Evolutionary conservation across 2,113 vertebrate species (phyloP).

Genomic region (Sminthopsis crassicaudata): DNA sequence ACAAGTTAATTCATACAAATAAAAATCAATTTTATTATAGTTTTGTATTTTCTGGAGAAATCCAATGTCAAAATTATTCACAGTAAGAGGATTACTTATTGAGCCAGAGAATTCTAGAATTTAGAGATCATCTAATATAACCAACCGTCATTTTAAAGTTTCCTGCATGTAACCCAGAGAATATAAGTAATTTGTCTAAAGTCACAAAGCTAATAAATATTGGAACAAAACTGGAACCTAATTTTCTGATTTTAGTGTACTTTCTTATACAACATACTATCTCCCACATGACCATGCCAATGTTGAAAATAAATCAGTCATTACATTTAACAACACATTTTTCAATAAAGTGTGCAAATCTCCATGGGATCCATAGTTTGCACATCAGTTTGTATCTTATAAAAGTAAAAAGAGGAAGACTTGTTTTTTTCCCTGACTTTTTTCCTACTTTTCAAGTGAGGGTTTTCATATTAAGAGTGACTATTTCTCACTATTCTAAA

Average conservation of each 20-base stretch:
- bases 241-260: background rate
- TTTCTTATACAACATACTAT: background rate
- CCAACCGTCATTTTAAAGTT: background rate
- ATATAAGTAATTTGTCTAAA: background rate
- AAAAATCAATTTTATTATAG: constrained; percentile 24
- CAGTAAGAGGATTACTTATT: constrained; percentile 16
- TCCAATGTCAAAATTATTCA: constrained; percentile 20
- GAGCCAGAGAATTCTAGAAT: constrained; percentile 37
- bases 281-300: background rate
- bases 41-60: constrained; percentile 49
- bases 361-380: background rate
- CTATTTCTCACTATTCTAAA: background rate
- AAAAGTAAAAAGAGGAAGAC: background rate
- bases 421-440: background rate
- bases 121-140: background rate
- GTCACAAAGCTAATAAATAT: background rate
- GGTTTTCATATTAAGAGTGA: background rate
- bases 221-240: background rate
- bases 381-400: background rate
- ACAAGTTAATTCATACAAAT: constrained; percentile 26
- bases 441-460: background rate
- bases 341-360: background rate
- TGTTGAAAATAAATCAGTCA: background rate
- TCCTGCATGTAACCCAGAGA: background rate
- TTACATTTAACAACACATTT: background rate